Conservation (phyloP, 1,140 invertebrate genomes). For the Drosophila sulfurigaster region DNA sequence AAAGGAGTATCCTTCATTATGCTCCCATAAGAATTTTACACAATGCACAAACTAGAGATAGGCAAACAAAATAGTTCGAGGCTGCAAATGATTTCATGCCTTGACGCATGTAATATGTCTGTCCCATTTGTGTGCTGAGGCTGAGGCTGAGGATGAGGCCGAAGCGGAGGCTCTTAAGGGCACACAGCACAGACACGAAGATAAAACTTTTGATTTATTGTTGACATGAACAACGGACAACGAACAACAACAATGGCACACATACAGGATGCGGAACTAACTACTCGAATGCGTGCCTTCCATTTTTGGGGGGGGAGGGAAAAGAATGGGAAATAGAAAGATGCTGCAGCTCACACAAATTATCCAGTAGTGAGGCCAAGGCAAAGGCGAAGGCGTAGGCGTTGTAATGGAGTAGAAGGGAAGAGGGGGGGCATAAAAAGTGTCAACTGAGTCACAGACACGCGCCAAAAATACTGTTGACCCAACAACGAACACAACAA, state of each 20-base stretch:
- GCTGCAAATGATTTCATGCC: slow-evolving; percentile 42
- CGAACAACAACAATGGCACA: slow-evolving; percentile 15
- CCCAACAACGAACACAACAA: slow-evolving; percentile 11
- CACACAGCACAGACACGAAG: slow-evolving; percentile 51
- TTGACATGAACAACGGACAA: slow-evolving; percentile 73
- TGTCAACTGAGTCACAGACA: slow-evolving; percentile 53
- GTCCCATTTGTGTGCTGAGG: slow-evolving; percentile 21
- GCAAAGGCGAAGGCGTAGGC: slow-evolving; percentile 7
- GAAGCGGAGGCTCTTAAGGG: slow-evolving; percentile 13
- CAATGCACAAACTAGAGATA: neutral
- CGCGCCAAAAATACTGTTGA: slow-evolving; percentile 41
- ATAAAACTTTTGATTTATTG: slow-evolving; percentile 83
- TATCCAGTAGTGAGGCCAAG: slow-evolving; percentile 13
- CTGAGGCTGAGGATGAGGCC: too few species aligned
- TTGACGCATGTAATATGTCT: slow-evolving; percentile 46
- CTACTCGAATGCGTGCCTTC: slow-evolving; percentile 60
- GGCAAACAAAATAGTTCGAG: slow-evolving; percentile 36
- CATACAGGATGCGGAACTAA: slow-evolving; percentile 43
- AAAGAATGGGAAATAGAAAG: neutral
- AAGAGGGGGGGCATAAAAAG: slow-evolving; percentile 28
- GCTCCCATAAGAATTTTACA: slow-evolving; percentile 26
- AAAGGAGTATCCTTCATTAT: slow-evolving; percentile 27
- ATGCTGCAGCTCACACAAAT: slow-evolving; percentile 57
- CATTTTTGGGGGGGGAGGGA: slow-evolving; percentile 35
- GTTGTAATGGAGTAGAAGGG: neutral